These are phyloP conservation scores for Cebus imitator DNA, from an alignment of 2,113 vertebrate species.

Conservation along the genomic window DNA sequence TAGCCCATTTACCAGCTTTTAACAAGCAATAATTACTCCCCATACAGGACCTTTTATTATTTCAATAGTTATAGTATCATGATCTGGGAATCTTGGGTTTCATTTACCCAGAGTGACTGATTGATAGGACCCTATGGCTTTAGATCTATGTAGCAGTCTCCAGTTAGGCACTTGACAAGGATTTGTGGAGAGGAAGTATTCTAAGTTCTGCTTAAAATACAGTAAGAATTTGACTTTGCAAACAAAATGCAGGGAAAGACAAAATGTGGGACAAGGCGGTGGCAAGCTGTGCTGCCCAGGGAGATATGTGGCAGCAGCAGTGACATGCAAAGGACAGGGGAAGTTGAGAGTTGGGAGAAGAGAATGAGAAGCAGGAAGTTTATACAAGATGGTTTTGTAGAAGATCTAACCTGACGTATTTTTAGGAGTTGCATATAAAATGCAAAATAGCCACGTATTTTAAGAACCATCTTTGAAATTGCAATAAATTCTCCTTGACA, in stretches of 20 bases:
- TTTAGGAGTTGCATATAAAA: conserved; percentile 57
- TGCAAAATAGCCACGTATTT: conserved; percentile 66
- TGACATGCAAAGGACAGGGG: not conserved
- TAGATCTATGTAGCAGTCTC: not conserved
- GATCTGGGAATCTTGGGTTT: not conserved
- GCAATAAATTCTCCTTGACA: conserved; percentile 69
- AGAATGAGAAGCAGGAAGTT: not conserved
- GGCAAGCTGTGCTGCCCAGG: not conserved
- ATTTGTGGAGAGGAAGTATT: not conserved
- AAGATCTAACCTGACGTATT: conserved; percentile 63
- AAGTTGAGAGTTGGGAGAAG: not conserved
- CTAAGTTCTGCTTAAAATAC: not conserved
- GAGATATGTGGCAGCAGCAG: not conserved
- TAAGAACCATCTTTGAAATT: conserved; percentile 61
- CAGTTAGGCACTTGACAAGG: not conserved
- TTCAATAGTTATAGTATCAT: not conserved
- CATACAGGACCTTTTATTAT: not conserved
- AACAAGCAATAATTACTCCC: not conserved
- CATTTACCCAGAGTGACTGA: not conserved
- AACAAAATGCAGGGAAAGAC: not conserved
- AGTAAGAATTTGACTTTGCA: not conserved
- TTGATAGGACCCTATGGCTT: not conserved
- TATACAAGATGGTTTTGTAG: conserved; percentile 34
- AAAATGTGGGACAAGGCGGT: not conserved
- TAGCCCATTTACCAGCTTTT: not conserved